Percentiles rank a stretch among this genome's conserved stretches.
Conservation (phyloP, 2,797 vertebrate species). For the Poecilia velifera region DNA sequence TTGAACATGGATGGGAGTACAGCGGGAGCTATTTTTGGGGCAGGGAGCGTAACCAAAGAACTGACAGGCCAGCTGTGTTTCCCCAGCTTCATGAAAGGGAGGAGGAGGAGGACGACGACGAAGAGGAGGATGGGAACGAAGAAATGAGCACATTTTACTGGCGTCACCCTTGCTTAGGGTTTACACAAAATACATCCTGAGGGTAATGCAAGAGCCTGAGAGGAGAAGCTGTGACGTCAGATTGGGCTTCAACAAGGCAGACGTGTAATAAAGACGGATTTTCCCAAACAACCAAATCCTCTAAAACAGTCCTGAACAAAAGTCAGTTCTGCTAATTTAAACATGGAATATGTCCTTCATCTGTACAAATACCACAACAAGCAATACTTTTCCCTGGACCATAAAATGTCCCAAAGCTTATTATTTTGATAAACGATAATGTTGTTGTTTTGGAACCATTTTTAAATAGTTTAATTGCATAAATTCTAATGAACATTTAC, state of each 20-base stretch:
- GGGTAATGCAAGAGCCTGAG: slow-evolving; percentile 23
- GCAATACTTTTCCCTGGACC: too few species aligned
- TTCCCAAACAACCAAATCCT: background rate
- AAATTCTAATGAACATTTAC: too few species aligned
- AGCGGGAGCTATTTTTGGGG: slow-evolving; percentile 60
- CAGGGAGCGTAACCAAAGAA: slow-evolving; percentile 47
- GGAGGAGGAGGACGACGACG: slow-evolving; percentile 41
- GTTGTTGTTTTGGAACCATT: too few species aligned
- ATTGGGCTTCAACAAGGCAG: slow-evolving; percentile 21
- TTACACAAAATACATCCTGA: slow-evolving; percentile 48
- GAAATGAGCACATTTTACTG: slow-evolving; percentile 40
- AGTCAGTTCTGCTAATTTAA: background rate
- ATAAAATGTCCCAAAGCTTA: too few species aligned
- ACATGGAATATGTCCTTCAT: background rate
- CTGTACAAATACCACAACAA: background rate
- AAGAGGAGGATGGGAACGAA: slow-evolving; percentile 40
- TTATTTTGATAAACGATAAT: too few species aligned
- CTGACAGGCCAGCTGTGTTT: slow-evolving; percentile 74
- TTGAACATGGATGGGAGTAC: slow-evolving; percentile 45
- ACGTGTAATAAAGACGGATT: slow-evolving; percentile 1
- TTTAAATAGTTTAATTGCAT: too few species aligned
- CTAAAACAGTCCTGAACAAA: background rate
- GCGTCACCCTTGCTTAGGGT: slow-evolving; percentile 34
- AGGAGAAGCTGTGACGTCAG: slow-evolving; percentile 27
- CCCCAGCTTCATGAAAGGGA: slow-evolving; percentile 58